Percentiles rank a stretch among this genome's conserved stretches.
phyloP scores from a whole-genome alignment of 1,140 invertebrate species.

The Leptinotarsa lineolata region DNA sequence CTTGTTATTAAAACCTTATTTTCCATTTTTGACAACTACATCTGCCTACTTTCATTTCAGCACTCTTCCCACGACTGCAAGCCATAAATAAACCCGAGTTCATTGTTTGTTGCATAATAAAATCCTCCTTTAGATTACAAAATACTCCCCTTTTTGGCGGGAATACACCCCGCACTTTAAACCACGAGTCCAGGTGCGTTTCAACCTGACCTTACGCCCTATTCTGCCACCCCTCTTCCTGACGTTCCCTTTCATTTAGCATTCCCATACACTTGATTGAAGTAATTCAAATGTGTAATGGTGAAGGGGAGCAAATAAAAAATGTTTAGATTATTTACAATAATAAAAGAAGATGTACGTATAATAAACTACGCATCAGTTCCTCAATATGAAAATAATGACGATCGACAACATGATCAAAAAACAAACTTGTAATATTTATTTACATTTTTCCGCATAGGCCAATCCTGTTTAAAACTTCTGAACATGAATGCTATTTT shows the following conservation, averaged over 20 bases:
- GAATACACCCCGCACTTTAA: background rate
- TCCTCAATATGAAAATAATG: too few species aligned
- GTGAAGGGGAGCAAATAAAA: too few species aligned
- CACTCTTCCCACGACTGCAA: background rate
- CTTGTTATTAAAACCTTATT: too few species aligned
- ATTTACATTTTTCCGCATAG: too few species aligned
- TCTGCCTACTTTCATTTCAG: background rate
- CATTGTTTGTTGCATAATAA: background rate
- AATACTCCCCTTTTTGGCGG: slow-evolving; percentile 7
- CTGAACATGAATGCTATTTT: too few species aligned
- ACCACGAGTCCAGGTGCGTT: background rate
- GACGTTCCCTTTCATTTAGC: background rate
- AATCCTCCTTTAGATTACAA: background rate
- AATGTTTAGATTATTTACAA: too few species aligned
- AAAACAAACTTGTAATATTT: too few species aligned
- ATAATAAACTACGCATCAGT: too few species aligned
- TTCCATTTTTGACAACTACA: too few species aligned
- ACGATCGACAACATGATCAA: too few species aligned
- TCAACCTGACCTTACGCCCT: background rate
- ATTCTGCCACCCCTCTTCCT: slow-evolving; percentile 4
- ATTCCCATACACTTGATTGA: background rate
- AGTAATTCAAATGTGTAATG: background rate
- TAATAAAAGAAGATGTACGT: too few species aligned
- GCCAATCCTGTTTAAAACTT: too few species aligned
- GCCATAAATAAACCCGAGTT: background rate